Evolutionary conservation across 1,140 invertebrate species (phyloP).

Genomic region (Arctopsyche grandis): DNA sequence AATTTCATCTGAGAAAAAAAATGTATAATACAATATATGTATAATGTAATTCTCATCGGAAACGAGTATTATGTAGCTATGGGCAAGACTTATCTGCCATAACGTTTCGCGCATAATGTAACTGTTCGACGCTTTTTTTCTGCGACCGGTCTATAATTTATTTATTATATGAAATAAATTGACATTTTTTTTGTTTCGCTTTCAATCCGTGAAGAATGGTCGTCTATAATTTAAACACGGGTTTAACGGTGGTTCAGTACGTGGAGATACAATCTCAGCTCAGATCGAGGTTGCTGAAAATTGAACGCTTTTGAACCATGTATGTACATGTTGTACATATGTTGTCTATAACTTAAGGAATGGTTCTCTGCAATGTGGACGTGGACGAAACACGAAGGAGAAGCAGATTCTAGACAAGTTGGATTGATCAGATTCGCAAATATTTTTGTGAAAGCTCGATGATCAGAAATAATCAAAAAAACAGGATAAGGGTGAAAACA

Average conservation of each 20-base stretch:
- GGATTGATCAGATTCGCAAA: too few species aligned
- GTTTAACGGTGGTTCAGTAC: not conserved
- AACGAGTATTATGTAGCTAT: not conserved
- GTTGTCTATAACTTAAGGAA: too few species aligned
- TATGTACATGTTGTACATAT: too few species aligned
- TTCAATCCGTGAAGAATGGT: not conserved
- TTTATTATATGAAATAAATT: conserved; percentile 9
- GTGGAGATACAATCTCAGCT: not conserved
- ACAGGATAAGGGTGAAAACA: too few species aligned
- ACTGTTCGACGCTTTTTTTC: not conserved
- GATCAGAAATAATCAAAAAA: too few species aligned
- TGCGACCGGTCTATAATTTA: not conserved
- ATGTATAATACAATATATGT: not conserved
- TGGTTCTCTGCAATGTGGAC: too few species aligned
- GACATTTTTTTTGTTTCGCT: not conserved
- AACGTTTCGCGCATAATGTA: not conserved
- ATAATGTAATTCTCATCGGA: not conserved
- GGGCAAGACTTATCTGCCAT: not conserved
- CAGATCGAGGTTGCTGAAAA: too few species aligned
- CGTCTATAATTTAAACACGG: not conserved
- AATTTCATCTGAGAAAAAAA: not conserved
- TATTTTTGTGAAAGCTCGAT: too few species aligned
- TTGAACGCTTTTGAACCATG: too few species aligned
- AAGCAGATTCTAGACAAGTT: too few species aligned
- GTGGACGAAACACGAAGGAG: too few species aligned